Conservation (phyloP, 2,888 invertebrate species). For the Alviniconcha strummeri region DNA sequence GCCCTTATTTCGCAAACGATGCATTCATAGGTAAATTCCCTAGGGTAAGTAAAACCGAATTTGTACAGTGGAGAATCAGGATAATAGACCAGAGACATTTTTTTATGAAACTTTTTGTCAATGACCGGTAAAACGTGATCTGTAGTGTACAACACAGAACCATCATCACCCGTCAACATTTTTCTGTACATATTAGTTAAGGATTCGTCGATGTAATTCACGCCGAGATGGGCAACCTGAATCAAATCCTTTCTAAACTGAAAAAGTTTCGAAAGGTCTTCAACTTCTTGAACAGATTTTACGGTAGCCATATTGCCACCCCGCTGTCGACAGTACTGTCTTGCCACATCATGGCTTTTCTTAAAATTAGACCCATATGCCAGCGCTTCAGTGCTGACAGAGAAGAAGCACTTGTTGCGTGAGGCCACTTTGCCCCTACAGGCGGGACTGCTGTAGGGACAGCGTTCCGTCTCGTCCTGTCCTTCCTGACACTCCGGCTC, state of each 20-base stretch:
- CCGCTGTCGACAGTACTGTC: background rate
- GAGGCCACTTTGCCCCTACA: conserved; percentile 6
- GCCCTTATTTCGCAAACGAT: no score
- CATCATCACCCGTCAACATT: background rate
- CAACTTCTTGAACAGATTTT: background rate
- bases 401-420: background rate
- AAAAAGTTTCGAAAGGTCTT: background rate
- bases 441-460: conserved; percentile 1
- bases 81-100: background rate
- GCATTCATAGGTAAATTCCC: no score
- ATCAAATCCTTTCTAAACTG: background rate
- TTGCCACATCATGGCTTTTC: background rate
- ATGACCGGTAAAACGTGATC: background rate
- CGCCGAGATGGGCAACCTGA: background rate
- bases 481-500: conserved; percentile 13
- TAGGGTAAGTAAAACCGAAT: no score
- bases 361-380: no score
- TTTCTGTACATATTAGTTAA: background rate
- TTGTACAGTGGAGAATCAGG: background rate
- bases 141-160: background rate
- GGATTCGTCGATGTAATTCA: background rate
- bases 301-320: background rate
- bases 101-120: background rate
- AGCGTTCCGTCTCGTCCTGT: conserved; percentile 19
- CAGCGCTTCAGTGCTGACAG: no score